Percentiles rank a stretch among this genome's conserved stretches.
phyloP scores from a whole-genome alignment of 2,113 vertebrate species.

The Hyaena hyaena region DNA sequence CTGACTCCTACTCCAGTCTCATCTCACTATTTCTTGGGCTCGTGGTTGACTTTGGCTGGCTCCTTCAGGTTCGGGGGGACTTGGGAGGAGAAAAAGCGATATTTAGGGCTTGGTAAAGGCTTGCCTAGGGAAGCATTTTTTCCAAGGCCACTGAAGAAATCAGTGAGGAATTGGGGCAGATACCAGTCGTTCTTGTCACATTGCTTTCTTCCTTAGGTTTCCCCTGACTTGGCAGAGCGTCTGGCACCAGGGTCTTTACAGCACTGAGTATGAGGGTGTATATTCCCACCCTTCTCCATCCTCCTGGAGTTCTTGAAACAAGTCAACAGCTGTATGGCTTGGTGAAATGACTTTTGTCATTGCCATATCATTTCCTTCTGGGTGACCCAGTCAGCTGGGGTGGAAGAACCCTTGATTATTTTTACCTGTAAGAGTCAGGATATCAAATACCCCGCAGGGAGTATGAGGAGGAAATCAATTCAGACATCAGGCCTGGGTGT shows the following conservation, averaged over 20 bases:
- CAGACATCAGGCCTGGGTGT: slow-evolving; percentile 33
- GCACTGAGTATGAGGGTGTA: neutral
- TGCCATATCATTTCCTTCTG: neutral
- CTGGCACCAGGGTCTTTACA: neutral
- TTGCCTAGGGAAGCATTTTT: slow-evolving; percentile 20
- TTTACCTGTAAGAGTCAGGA: neutral
- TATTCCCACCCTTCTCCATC: neutral
- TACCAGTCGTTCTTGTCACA: neutral
- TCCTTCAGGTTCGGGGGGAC: slow-evolving; percentile 6
- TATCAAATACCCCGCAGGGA: neutral
- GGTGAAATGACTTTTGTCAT: neutral
- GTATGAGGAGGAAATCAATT: slow-evolving; percentile 10
- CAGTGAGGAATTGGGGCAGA: neutral
- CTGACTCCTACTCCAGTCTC: neutral
- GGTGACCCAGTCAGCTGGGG: neutral
- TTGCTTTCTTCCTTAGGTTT: neutral
- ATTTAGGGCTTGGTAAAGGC: neutral
- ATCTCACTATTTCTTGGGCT: neutral
- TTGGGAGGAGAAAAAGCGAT: neutral
- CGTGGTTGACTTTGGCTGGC: neutral
- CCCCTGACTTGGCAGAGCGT: neutral
- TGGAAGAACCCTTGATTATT: neutral
- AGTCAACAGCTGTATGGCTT: neutral
- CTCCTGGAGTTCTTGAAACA: neutral
- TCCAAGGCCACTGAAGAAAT: slow-evolving; percentile 12